Base-by-base conservation (phyloP, 2,113 vertebrate species). In the Salminus brasiliensis region DNA sequence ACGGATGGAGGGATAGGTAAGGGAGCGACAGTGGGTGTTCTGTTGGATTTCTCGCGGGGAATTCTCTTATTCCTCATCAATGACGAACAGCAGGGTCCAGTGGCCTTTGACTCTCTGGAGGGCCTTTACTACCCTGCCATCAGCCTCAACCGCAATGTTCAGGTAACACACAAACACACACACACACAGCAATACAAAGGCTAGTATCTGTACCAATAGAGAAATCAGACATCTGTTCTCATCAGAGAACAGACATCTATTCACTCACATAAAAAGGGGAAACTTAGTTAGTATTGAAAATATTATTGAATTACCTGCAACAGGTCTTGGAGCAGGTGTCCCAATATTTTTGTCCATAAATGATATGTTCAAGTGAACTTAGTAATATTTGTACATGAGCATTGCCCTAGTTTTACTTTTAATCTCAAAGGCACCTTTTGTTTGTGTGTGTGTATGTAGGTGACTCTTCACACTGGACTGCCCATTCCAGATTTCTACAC, bases 81-180 rank as follows among this genome's bases (percentile, higher is more conserved):
- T 1, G 96, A 99, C n/a, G 98, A 98, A 82, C 98, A 98, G 93
- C 98, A 99, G 88, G 98, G 98, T 3, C 98, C 98, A 0, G 93
- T 99, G 0, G 98, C 98, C 0, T 99, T 99, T 0, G 96, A 99
- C 83, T 94, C 92, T 41, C 53, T 99, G 90, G 97, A 99, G 84
- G 97, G 98, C 0, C 85, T 94, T 36, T 97, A 97, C 84, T 99
- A 97, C 88, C 98, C 98, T 0, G 97, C 98, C 0, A 95, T 99
- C 88, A 99, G 98, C 90, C 95, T 98, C 88, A 99, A 99, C 91
- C 93, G 98, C 83, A 99, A 99, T 0, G 98, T 99, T 85, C 98
- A 99, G 96, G 97, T 98, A 92, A 0, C 59, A 45, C 0, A 45
- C n/a, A 34, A n/a, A 21, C 16, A 49, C 47, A 45, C 43, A 49